A percentile compares a stretch with the other conserved stretches of the same genome.
Evolutionary conservation across 2,113 vertebrate genomes (phyloP).

Genomic region (Gambusia holbrooki): DNA sequence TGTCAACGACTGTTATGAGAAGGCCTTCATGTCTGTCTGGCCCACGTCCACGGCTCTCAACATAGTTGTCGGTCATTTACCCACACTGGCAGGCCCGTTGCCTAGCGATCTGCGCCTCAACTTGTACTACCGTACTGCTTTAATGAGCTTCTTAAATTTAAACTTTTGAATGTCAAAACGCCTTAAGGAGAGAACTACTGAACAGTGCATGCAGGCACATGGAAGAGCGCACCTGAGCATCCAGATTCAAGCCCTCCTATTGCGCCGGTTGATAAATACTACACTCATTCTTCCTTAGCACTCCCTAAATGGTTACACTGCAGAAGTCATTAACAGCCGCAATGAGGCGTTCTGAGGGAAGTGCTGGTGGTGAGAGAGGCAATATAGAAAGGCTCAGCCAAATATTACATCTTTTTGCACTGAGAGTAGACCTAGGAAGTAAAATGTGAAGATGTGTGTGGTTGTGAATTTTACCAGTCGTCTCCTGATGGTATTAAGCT

Average conservation of each 20-base stretch:
- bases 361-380: slow-evolving; percentile 22
- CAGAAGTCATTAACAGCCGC: slow-evolving; percentile 77
- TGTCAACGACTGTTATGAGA: slow-evolving; percentile 67
- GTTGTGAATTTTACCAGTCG: slow-evolving; percentile 52
- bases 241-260: slow-evolving; percentile 51
- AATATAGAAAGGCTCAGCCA: slow-evolving; percentile 70
- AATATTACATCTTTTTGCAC: slow-evolving; percentile 58
- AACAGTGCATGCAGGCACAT: slow-evolving; percentile 12
- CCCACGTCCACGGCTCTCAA: slow-evolving; percentile 47
- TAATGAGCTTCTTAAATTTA: slow-evolving; percentile 44
- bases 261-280: slow-evolving; percentile 62
- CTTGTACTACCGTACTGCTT: slow-evolving; percentile 21
- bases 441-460: slow-evolving; percentile 7
- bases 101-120: slow-evolving; percentile 10
- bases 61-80: slow-evolving; percentile 50
- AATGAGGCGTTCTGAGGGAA: slow-evolving; percentile 67
- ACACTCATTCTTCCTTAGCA: slow-evolving; percentile 64
- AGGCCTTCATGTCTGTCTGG: slow-evolving; percentile 57
- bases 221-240: slow-evolving; percentile 47
- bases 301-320: slow-evolving; percentile 74
- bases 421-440: slow-evolving; percentile 31
- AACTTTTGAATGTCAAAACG: slow-evolving; percentile 22
- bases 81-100: slow-evolving; percentile 15
- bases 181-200: slow-evolving; percentile 28
- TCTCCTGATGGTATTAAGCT: slow-evolving; percentile 43